phyloP scores from a whole-genome alignment of 2,888 invertebrate genomes.

The Melanostoma scalare region DNA sequence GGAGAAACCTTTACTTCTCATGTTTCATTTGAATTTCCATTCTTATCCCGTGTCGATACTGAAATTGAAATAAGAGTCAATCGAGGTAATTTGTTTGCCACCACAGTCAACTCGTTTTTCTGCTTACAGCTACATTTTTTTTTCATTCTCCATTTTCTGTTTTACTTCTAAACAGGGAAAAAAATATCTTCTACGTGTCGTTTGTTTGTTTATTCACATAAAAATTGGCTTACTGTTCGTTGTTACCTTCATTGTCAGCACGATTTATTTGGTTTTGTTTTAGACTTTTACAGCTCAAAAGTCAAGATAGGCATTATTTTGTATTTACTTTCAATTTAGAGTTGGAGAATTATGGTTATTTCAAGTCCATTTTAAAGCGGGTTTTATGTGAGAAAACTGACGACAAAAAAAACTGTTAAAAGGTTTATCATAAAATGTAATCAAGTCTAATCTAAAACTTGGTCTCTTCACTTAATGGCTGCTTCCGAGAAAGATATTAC shows the following conservation, averaged over 20 bases:
- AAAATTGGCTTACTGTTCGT: slow-evolving; percentile 17
- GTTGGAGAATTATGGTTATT: too few species aligned
- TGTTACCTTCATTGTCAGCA: slow-evolving; percentile 44
- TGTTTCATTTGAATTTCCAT: slow-evolving; percentile 9
- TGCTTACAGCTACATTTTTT: slow-evolving; percentile 28
- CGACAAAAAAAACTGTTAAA: too few species aligned
- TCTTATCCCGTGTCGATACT: slow-evolving; percentile 6
- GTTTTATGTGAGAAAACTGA: too few species aligned
- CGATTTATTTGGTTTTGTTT: slow-evolving; percentile 41
- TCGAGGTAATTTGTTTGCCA: slow-evolving; percentile 9
- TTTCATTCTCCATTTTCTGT: slow-evolving; percentile 3
- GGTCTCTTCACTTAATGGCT: too few species aligned
- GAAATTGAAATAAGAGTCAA: slow-evolving; percentile 15
- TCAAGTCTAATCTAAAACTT: too few species aligned
- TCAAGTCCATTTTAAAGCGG: too few species aligned
- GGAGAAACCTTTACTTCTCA: too few species aligned
- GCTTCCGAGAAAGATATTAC: too few species aligned
- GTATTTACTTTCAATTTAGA: too few species aligned
- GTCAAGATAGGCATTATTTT: background rate
- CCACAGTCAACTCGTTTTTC: slow-evolving; percentile 45
- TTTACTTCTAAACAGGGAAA: slow-evolving; percentile 23
- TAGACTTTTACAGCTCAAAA: slow-evolving; percentile 40
- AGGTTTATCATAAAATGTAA: too few species aligned
- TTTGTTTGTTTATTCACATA: slow-evolving; percentile 20
- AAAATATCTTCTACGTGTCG: slow-evolving; percentile 24